Evolutionary conservation across 2,113 vertebrate species (phyloP).

Genomic region (Anarrhichthys ocellatus): DNA sequence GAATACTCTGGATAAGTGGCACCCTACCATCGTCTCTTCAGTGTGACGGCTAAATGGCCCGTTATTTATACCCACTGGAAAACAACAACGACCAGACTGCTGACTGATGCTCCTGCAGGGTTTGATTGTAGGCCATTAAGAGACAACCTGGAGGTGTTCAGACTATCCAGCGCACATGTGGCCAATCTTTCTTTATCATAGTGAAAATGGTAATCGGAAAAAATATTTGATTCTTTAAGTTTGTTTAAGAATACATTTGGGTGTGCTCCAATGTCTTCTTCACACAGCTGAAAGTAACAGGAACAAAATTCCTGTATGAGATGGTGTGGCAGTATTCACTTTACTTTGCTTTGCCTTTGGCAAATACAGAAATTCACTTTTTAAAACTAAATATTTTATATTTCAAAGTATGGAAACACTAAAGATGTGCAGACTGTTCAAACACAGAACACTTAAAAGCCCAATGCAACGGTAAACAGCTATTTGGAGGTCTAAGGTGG

Average conservation of each 20-base stretch:
- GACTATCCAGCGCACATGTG: constrained; percentile 1
- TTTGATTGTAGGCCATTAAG: constrained; percentile 43
- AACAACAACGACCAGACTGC: constrained; percentile 49
- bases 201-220: not conserved
- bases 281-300: not conserved
- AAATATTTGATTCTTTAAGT: not conserved
- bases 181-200: not conserved
- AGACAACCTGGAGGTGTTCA: constrained; percentile 28
- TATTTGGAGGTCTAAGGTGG: not conserved
- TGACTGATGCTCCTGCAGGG: constrained; percentile 40
- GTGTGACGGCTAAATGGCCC: constrained; percentile 49
- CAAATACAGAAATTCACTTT: not conserved
- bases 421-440: constrained; percentile 3
- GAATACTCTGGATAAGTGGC: constrained; percentile 25
- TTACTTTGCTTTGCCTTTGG: not conserved
- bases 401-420: not conserved
- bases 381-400: not conserved
- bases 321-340: not conserved
- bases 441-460: not conserved
- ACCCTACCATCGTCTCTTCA: constrained; percentile 50
- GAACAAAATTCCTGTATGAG: not conserved
- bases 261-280: not conserved
- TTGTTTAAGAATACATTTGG: not conserved
- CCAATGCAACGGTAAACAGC: not conserved
- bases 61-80: constrained; percentile 54